Conservation (phyloP, 35 echinoderm and acorn worm genomes). For the Apostichopus parvimensis region DNA sequence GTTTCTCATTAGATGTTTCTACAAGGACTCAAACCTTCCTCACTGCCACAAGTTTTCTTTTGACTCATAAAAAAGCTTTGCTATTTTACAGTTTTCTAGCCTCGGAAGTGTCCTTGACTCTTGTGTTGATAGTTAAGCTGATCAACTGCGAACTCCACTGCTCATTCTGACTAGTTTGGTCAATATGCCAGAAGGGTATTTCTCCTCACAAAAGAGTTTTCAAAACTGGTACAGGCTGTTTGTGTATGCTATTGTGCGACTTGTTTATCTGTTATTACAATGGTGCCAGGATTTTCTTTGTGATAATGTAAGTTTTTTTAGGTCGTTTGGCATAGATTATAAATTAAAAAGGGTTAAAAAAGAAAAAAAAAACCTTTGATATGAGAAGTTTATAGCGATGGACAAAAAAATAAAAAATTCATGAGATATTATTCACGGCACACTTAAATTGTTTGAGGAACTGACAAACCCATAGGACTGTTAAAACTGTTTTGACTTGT, state of each 20-base stretch:
- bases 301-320: constrained; percentile 18
- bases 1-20: no score
- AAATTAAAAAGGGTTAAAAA: neutral
- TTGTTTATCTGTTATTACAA: constrained; percentile 45
- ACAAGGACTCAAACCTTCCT: no score
- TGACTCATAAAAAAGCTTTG: neutral
- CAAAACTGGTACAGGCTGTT: constrained; percentile 37
- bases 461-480: neutral
- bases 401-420: neutral
- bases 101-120: constrained; percentile 18
- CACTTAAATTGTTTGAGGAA: constrained; percentile 1
- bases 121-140: neutral
- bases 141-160: neutral
- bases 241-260: constrained; percentile 8
- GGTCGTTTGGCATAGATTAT: constrained; percentile 16
- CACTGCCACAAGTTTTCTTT: neutral
- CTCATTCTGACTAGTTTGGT: neutral
- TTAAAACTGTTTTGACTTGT: neutral
- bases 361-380: neutral
- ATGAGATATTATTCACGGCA: constrained; percentile 7
- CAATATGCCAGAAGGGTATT: constrained; percentile 36
- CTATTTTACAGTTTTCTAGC: neutral
- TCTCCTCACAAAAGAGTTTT: neutral
- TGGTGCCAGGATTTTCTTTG: constrained; percentile 33
- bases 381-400: neutral